Evolutionary conservation across 2,888 invertebrate genomes (phyloP), one percentile per base, ranked within the genome.

Genomic region (Phytoseiulus persimilis): DNA sequence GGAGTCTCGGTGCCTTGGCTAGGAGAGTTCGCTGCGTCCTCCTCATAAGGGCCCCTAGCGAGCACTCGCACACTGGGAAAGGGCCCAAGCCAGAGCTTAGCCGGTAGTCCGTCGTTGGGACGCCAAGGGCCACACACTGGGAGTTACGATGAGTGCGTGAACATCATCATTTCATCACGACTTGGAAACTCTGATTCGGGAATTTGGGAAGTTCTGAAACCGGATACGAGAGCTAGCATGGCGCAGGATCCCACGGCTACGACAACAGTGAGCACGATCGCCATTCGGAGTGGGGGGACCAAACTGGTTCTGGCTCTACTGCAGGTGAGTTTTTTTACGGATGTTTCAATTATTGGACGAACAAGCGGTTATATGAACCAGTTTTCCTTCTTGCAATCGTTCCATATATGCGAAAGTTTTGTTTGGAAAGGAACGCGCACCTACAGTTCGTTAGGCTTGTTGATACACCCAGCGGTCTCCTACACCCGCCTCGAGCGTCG

Each of bases 251-350:
- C 65, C 18, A 23, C 65, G 28, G 87, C 39, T 2, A 87, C 87
- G 87, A 87, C 87, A 31, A 87, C 87, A 6, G 33, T 97, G 92
- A 96, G 96, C 93, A 97, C 97, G 90, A 96, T 97, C 91, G 97
- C 96, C 89, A 95, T 97, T 91, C 96, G 96, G 93, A 96, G 96
- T 92, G 96, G 96, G 91, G 95, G 95, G 92, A 95, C 96, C 89
- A 95, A 96, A 93, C 95, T 97, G 92, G 96, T 97, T 92, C 95
- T 97, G 92, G 97, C 97, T 91, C 94, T 97, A 91, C 94, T 97
- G 91, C 95, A 96, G 95, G 97, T 97, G 95, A 93, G 95, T 93
- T 90, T 39, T 83, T 90, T 89, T 45, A n/a, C n/a, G n/a, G n/a
- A n/a, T n/a, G n/a, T n/a, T n/a, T n/a, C n/a, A n/a, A n/a, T n/a